Evolutionary conservation across 1,140 invertebrate species (phyloP).

Genomic region (Drosophila ananassae): DNA sequence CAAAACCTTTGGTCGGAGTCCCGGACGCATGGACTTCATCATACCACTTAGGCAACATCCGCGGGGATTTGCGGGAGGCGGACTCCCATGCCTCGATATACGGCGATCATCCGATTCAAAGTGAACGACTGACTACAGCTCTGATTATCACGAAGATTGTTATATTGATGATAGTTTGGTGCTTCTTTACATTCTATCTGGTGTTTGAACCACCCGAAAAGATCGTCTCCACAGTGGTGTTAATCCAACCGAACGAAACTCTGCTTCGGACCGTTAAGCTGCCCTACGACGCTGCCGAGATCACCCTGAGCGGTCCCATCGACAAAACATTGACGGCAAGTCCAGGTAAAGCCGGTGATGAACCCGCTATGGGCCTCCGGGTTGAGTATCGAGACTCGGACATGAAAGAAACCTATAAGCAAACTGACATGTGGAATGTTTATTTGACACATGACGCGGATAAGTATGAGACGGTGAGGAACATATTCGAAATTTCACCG

Average conservation of each 20-base stretch:
- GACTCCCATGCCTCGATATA: background rate
- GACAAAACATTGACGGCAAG: background rate
- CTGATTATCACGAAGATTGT: background rate
- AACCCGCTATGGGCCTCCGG: background rate
- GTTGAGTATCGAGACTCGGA: background rate
- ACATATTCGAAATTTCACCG: background rate
- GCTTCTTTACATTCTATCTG: constrained; percentile 10
- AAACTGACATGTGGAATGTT: constrained; percentile 6
- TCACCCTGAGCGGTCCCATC: background rate
- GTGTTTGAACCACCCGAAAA: background rate
- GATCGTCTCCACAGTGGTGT: background rate
- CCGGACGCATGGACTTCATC: constrained; percentile 5
- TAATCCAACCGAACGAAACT: background rate
- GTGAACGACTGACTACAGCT: background rate
- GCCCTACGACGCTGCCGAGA: background rate
- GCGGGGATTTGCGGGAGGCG: background rate
- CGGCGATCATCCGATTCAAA: background rate
- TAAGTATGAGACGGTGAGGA: accelerated
- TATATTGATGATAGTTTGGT: background rate
- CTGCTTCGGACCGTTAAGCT: constrained; percentile 41
- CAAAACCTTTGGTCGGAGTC: background rate
- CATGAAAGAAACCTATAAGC: background rate
- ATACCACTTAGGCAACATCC: background rate
- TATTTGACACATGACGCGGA: background rate
- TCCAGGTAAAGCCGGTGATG: background rate